These are phyloP conservation scores for Torymus aiolomorphi DNA, from an alignment of 2,888 invertebrate genomes.

Conservation along the genomic window DNA sequence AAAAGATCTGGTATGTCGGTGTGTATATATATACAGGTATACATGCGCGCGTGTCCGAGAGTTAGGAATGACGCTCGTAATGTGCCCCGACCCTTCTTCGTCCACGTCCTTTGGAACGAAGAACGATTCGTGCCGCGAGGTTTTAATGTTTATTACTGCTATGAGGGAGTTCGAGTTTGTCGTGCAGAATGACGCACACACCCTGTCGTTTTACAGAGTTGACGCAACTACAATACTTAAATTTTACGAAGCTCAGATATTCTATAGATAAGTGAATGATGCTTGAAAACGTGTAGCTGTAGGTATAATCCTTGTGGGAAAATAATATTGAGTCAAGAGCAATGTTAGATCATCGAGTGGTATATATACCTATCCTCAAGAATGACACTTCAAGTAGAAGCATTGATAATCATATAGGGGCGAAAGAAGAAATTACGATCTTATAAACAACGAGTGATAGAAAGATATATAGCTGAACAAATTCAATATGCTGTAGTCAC, in stretches of 20 bases:
- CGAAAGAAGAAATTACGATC: too few species aligned
- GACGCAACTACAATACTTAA: not conserved
- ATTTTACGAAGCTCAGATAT: not conserved
- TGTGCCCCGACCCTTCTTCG: not conserved
- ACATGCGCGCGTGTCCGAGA: not conserved
- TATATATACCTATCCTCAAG: too few species aligned
- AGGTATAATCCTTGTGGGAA: too few species aligned
- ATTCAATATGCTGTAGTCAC: too few species aligned
- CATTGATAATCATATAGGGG: too few species aligned
- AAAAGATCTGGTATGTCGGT: constrained; percentile 27
- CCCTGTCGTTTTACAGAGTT: too few species aligned
- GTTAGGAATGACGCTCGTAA: constrained; percentile 7
- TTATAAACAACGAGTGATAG: too few species aligned
- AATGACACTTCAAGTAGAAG: too few species aligned
- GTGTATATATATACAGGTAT: not conserved
- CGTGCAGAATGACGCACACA: not conserved
- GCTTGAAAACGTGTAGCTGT: too few species aligned
- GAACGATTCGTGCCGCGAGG: not conserved
- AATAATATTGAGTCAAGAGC: too few species aligned
- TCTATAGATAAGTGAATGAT: not conserved
- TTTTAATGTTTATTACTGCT: constrained; percentile 32
- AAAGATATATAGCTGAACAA: too few species aligned
- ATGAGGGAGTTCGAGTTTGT: not conserved
- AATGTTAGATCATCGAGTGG: too few species aligned
- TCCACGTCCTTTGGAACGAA: not conserved